Base-by-base conservation (phyloP, 2,113 vertebrate species). In the Puma concolor region DNA sequence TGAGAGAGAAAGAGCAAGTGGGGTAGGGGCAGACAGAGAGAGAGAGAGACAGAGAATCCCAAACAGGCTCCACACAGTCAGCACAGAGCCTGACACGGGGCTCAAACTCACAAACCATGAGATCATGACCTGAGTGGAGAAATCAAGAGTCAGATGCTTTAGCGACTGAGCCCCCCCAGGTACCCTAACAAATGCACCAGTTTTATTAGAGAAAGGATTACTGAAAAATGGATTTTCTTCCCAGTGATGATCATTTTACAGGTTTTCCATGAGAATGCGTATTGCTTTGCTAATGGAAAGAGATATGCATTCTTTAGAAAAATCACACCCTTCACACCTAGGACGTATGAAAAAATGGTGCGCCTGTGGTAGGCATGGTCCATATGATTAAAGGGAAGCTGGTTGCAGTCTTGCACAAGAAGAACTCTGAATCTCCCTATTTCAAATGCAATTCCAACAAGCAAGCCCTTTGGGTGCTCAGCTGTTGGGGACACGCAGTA, bases 341-440 rank as follows among this genome's bases (percentile, higher is more conserved):
- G 13, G 50, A 5, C 33, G 0, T 9, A 31, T 17, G 29, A 85
- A 54, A 5, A 91, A 54, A 5, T 7, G 4, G 52, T 66, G 44
- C 14, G 3, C 4, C 11, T 29, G 10, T 16, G 10, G 12, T n/a
- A 11, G 21, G 13, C 19, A 2, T 50, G 27, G n/a, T 1, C 19
- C 17, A 5, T 19, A 27, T 7, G 4, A 5, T 38, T 10, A 38
- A 83, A 27, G 7, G 3, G 17, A 5, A 52, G 48, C 8, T 67
- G 36, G 11, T 2, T 5, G 15, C 4, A 0, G 14, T 36, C 44
- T 31, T 13, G 8, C 38, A 57, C 16, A 21, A 0, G 21, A 14
- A 7, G 11, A 41, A 2, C n/a, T 31, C 16, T 1, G 5, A 57
- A 91, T 60, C 8, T 11, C 3, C 50, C 16, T 36, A 4, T 3